These are phyloP conservation scores for Pithys albifrons DNA, from an alignment of 2,113 vertebrate species.

Conservation along the genomic window DNA sequence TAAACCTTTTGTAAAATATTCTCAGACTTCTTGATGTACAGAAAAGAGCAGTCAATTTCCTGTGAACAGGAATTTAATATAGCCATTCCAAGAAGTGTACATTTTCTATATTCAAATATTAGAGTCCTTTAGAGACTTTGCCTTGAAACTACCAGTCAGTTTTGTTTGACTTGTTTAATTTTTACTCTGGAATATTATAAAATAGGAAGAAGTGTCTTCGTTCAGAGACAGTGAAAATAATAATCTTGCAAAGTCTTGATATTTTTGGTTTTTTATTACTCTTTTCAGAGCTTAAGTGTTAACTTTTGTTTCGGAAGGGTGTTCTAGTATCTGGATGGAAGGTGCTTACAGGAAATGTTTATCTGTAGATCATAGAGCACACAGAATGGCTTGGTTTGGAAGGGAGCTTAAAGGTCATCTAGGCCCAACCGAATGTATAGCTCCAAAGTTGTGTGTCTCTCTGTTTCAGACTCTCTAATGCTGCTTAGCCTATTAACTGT, in stretches of 20 bases:
- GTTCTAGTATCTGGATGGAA: background rate
- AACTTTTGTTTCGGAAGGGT: background rate
- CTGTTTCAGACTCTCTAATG: background rate
- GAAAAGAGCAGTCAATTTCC: background rate
- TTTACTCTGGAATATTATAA: background rate
- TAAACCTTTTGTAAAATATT: background rate
- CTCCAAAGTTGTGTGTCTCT: background rate
- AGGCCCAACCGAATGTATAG: background rate
- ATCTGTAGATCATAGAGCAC: background rate
- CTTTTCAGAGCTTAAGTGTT: background rate
- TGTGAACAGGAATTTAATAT: background rate
- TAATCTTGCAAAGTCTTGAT: background rate
- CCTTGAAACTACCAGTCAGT: background rate
- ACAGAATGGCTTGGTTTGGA: background rate
- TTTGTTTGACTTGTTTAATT: background rate
- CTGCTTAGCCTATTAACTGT: background rate
- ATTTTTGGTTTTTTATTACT: background rate
- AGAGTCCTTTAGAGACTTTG: background rate
- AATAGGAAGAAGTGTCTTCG: background rate
- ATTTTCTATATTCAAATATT: background rate
- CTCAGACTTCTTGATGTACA: background rate
- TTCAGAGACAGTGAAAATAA: background rate
- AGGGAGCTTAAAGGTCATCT: background rate
- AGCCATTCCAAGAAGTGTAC: background rate
- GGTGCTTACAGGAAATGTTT: background rate